Evolutionary conservation across 2,113 vertebrate species (phyloP).

Genomic region (Willisornis vidua): DNA sequence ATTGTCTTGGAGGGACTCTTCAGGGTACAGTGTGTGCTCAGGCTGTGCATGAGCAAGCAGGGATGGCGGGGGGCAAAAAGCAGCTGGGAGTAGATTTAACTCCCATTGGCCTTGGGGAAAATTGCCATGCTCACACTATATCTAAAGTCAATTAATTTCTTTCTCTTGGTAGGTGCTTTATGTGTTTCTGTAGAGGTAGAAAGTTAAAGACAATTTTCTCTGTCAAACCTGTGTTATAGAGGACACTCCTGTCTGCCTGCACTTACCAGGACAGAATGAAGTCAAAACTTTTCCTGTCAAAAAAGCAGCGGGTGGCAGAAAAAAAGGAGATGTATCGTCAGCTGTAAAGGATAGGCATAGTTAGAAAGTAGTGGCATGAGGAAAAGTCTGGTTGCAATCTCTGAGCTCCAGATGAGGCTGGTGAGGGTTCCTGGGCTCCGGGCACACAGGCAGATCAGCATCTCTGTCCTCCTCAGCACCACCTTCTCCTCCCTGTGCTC

Average conservation of each 20-base stretch:
- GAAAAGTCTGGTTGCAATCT: not conserved
- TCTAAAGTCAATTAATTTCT: not conserved
- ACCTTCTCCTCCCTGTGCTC: not conserved
- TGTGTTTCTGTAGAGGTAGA: not conserved
- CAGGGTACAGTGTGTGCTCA: not conserved
- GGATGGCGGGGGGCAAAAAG: not conserved
- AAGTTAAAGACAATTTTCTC: conserved; percentile 33
- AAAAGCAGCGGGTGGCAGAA: not conserved
- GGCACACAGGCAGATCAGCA: not conserved
- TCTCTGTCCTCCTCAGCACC: not conserved
- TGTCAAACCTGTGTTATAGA: not conserved
- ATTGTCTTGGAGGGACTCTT: not conserved
- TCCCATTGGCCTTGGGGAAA: not conserved
- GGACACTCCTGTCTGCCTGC: not conserved
- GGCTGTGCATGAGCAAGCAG: not conserved
- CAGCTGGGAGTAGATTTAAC: not conserved
- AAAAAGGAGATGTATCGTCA: not conserved
- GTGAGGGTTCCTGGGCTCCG: not conserved
- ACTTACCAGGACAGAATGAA: not conserved
- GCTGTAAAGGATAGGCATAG: not conserved
- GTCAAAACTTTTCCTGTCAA: conserved; percentile 24
- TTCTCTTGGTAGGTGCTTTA: not conserved
- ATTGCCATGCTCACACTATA: not conserved
- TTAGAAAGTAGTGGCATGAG: not conserved
- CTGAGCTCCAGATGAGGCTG: not conserved